phyloP scores from a whole-genome alignment of 1,140 invertebrate species.

The Metaphire vulgaris region DNA sequence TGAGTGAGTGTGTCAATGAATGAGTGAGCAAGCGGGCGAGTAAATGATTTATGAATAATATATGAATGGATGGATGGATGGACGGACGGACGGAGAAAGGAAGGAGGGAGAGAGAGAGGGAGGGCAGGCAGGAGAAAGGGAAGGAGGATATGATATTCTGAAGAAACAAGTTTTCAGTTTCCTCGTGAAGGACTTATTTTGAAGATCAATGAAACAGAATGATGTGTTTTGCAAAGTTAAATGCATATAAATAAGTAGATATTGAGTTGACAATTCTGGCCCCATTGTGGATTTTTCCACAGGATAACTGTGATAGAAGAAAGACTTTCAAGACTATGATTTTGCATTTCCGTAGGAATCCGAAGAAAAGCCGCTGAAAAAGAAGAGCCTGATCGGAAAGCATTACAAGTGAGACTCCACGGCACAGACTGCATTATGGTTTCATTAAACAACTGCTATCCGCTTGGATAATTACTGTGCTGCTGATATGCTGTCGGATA shows the following conservation, averaged over 20 bases:
- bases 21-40: background rate
- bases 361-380: conserved; percentile 19
- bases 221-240: background rate
- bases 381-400: conserved; percentile 13
- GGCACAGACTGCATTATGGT: too few relatives aligned
- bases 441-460: too few relatives aligned
- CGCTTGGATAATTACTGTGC: too few relatives aligned
- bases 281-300: background rate
- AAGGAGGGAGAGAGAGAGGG: too few relatives aligned
- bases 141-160: too few relatives aligned
- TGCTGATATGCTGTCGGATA: too few relatives aligned
- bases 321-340: background rate
- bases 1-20: background rate
- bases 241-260: background rate
- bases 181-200: background rate
- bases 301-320: conserved; percentile 6
- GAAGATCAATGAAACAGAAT: background rate
- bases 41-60: too few relatives aligned
- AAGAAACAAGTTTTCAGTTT: background rate
- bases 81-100: too few relatives aligned
- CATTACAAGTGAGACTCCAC: background rate
- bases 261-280: background rate
- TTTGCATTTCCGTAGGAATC: conserved; percentile 20
- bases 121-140: too few relatives aligned
- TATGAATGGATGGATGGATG: too few relatives aligned